These are phyloP conservation scores for Drosophila mayri DNA, from an alignment of 1,140 invertebrate species.

Conservation along the genomic window DNA sequence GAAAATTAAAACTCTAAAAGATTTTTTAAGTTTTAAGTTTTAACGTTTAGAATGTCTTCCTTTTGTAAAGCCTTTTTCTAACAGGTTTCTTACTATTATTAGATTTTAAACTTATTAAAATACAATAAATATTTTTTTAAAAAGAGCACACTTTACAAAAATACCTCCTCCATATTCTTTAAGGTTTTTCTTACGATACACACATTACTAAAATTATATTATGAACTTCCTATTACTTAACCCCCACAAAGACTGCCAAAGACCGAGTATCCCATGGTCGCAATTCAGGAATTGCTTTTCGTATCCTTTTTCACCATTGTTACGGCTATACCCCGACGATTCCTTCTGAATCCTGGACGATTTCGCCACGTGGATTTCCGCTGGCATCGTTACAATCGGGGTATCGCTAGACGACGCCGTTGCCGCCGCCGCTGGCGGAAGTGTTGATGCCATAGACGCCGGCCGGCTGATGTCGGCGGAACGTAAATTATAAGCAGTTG, in stretches of 20 bases:
- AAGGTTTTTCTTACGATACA: neutral
- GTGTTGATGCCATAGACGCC: slow-evolving; percentile 68
- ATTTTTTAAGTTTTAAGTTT: too few species aligned
- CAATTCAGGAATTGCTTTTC: neutral
- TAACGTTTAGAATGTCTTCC: too few species aligned
- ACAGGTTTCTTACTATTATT: neutral
- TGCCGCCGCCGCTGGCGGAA: slow-evolving; percentile 58
- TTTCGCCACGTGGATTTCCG: slow-evolving; percentile 70
- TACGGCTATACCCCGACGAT: slow-evolving; percentile 24
- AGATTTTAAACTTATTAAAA: neutral
- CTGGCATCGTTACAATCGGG: slow-evolving; percentile 65
- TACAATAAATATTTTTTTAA: neutral
- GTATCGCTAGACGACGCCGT: slow-evolving; percentile 64
- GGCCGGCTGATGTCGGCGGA: slow-evolving; percentile 39
- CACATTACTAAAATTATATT: slow-evolving; percentile 5
- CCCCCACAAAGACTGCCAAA: neutral
- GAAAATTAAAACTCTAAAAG: neutral
- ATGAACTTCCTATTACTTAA: neutral
- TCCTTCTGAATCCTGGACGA: slow-evolving; percentile 47
- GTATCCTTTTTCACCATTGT: slow-evolving; percentile 23
- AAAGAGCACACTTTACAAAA: neutral
- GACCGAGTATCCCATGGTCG: slow-evolving; percentile 26
- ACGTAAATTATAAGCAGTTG: slow-evolving; percentile 62
- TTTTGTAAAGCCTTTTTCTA: too few species aligned
- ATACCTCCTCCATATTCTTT: neutral